A percentile compares a stretch with the other conserved stretches of the same genome.
phyloP scores from a whole-genome alignment of 2,113 vertebrate genomes.

The Pontoporia blainvillei region DNA sequence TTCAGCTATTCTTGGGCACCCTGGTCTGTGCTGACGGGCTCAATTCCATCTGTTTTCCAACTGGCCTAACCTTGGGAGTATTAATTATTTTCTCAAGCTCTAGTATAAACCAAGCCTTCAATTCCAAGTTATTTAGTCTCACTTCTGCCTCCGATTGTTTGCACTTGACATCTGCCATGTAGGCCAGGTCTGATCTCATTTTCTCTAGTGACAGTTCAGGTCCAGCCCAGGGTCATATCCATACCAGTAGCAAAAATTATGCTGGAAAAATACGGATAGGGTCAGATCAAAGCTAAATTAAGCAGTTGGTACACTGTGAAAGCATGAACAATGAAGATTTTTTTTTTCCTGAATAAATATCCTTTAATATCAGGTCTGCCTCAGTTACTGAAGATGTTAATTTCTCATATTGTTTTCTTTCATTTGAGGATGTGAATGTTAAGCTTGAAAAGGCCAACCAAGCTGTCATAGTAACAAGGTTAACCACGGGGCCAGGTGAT shows the following conservation, averaged over 20 bases:
- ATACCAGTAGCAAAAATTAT: not conserved
- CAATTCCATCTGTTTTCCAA: not conserved
- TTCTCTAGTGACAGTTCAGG: not conserved
- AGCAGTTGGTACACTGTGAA: not conserved
- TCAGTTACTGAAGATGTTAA: constrained; percentile 9
- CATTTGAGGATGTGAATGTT: not conserved
- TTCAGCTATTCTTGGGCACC: not conserved
- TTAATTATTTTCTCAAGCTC: not conserved
- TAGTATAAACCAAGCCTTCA: not conserved
- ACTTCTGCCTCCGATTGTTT: not conserved
- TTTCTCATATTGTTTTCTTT: constrained; percentile 5
- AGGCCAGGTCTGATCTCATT: not conserved
- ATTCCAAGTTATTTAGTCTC: not conserved
- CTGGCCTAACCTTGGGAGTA: not conserved
- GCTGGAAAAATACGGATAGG: not conserved
- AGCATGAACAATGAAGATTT: not conserved
- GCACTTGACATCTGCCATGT: not conserved
- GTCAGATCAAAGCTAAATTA: constrained; percentile 14
- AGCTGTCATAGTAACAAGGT: constrained; percentile 16
- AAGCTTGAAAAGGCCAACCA: constrained; percentile 34
- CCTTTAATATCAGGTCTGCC: not conserved
- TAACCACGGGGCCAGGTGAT: not conserved
- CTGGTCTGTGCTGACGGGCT: not conserved
- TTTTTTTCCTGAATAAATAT: not conserved
- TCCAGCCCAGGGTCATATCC: not conserved